Evolutionary conservation across 2,888 invertebrate species (phyloP), one percentile per base, ranked within the genome.

Genomic region (Diarsia brunnea): DNA sequence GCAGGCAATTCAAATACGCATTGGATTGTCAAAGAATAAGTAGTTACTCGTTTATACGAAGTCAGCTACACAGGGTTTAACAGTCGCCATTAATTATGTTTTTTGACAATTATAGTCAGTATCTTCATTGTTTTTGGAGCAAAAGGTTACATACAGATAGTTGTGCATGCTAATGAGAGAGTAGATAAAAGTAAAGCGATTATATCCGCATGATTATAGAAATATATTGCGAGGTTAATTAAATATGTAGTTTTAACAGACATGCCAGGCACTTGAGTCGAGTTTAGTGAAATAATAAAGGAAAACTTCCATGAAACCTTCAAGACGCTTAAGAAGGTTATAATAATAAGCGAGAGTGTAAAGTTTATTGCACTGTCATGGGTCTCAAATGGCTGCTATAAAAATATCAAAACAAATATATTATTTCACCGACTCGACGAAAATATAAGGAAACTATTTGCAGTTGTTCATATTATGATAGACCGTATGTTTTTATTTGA

Each of bases 281-380:
- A 78, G 49, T 49, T 61, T 68, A 66, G 63, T 69, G 53, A 63
- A 85, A 77, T 78, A 38, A 78, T 77, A 64, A 81, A 78, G 66
- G 69, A 82, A 81, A 83, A 58, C 63, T 70, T 81, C 67, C 66
- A 58, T 43, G 24, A 72, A 73, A 72, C 86, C 82, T 71, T 73
- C 58, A 73, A 73, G 24, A 12, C 63, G 16, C 73, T 58, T 69
- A 66, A 60, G 72, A 66, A 73, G 79, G 74, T 80, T 79, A 81
- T 74, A 71, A 68, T 61, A 84, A 83, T 82, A 72, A 73, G 63
- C 66, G 43, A 45, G n/a, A 49, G 53, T 60, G 45, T 66, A 51
- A 51, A 70, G 53, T 79, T 31, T 49, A 75, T 53, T 69, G 65
- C 64, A 55, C 61, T 45, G 69, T 65, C 31, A 65, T 55, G 31